A percentile compares a stretch with the other conserved stretches of the same genome.
Evolutionary conservation across 2,797 vertebrate species (phyloP).

Genomic region (Anguilla obscura): DNA sequence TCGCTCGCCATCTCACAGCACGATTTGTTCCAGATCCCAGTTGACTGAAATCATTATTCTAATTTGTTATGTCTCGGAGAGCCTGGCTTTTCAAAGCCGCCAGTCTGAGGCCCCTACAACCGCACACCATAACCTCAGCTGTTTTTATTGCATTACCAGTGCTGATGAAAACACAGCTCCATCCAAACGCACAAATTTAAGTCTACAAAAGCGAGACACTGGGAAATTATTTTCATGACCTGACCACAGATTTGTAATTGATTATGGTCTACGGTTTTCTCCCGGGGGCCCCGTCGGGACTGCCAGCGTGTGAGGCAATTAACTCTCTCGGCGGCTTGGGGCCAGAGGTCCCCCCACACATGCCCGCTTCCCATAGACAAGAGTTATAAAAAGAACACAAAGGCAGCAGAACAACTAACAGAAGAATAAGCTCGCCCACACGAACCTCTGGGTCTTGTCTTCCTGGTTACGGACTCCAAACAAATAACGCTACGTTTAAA

Average conservation of each 20-base stretch:
- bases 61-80: slow-evolving; percentile 32
- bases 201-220: slow-evolving; percentile 50
- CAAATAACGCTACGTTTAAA: slow-evolving; percentile 56
- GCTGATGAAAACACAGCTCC: slow-evolving; percentile 42
- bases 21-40: slow-evolving; percentile 26
- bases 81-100: slow-evolving; percentile 49
- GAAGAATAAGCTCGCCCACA: slow-evolving; percentile 42
- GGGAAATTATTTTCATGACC: slow-evolving; percentile 45
- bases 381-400: slow-evolving; percentile 46
- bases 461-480: slow-evolving; percentile 63
- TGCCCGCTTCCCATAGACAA: slow-evolving; percentile 26
- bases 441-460: slow-evolving; percentile 40
- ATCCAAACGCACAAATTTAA: slow-evolving; percentile 36
- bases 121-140: slow-evolving; percentile 50
- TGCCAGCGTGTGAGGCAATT: slow-evolving; percentile 44
- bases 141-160: slow-evolving; percentile 54
- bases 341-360: slow-evolving; percentile 41
- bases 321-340: slow-evolving; percentile 30
- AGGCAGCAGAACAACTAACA: slow-evolving; percentile 31
- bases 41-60: slow-evolving; percentile 35
- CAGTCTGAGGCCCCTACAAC: slow-evolving; percentile 47
- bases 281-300: slow-evolving; percentile 34
- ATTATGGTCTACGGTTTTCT: slow-evolving; percentile 53
- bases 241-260: slow-evolving; percentile 61
- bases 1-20: background rate